Percentiles rank a stretch among this genome's conserved stretches.
phyloP scores from a whole-genome alignment of 2,797 vertebrate species.

The Vespertilio murinus region DNA sequence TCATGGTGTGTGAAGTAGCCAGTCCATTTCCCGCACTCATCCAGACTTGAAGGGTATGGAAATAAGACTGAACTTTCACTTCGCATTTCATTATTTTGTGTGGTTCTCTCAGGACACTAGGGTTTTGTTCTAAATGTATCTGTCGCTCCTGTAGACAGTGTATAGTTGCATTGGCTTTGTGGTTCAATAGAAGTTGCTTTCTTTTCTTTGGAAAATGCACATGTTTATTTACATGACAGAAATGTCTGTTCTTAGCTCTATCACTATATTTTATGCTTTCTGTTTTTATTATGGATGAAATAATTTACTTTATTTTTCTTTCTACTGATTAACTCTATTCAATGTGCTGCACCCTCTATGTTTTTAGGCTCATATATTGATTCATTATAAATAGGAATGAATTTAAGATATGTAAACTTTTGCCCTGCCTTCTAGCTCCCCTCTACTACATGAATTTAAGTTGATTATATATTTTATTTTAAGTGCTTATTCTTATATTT shows the following conservation, averaged over 20 bases:
- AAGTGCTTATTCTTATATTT: neutral
- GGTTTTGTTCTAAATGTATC: neutral
- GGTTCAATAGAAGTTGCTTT: neutral
- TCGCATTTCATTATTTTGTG: neutral
- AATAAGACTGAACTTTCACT: neutral
- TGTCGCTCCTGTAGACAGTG: neutral
- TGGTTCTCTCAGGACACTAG: neutral
- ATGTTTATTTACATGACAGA: neutral
- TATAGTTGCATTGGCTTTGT: neutral
- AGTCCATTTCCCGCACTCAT: neutral
- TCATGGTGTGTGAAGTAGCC: neutral
- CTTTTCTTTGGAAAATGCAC: neutral
- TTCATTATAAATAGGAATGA: neutral
- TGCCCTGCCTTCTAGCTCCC: neutral
- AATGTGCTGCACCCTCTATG: neutral
- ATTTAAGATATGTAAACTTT: neutral
- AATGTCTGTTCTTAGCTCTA: neutral
- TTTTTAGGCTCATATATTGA: neutral
- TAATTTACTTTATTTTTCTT: neutral
- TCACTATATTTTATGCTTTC: neutral
- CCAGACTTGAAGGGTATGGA: neutral
- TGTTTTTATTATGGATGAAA: constrained; percentile 30
- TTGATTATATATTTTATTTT: neutral
- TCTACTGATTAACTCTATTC: neutral
- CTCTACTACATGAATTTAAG: neutral